These are phyloP conservation scores for Zootermopsis nevadensis DNA, from an alignment of 2,888 invertebrate genomes.

Conservation along the genomic window DNA sequence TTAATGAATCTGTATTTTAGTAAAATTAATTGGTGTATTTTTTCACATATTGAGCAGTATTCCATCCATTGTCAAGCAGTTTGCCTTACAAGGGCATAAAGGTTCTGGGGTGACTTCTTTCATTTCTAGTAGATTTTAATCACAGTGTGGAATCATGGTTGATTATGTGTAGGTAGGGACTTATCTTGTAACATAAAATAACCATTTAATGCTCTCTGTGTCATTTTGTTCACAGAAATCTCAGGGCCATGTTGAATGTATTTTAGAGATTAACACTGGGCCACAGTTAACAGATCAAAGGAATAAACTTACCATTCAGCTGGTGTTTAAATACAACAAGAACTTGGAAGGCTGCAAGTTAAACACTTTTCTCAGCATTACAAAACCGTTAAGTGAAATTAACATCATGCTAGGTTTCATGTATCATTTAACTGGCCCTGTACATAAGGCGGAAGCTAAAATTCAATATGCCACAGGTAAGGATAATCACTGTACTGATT, in stretches of 20 bases:
- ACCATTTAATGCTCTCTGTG: conserved; percentile 17
- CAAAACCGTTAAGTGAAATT: conserved; percentile 74
- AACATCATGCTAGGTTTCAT: conserved; percentile 72
- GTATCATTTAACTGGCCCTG: conserved; percentile 66
- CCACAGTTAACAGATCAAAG: conserved; percentile 68
- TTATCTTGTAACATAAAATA: no score
- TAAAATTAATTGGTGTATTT: no score
- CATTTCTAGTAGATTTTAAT: no score
- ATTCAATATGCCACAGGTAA: conserved; percentile 70
- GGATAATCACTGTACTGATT: neutral
- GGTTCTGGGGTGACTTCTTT: no score
- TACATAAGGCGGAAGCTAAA: conserved; percentile 66
- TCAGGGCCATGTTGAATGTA: conserved; percentile 77
- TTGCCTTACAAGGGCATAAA: no score
- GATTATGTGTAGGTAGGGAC: no score
- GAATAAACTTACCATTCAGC: conserved; percentile 71
- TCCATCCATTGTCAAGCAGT: no score
- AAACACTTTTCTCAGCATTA: conserved; percentile 72
- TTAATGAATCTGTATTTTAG: no score
- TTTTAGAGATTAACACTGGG: conserved; percentile 76
- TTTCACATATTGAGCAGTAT: no score
- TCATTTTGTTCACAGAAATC: conserved; percentile 69
- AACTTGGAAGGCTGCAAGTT: conserved; percentile 72
- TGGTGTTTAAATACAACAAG: conserved; percentile 71
- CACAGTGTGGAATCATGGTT: no score